Percentiles rank a stretch among this genome's conserved stretches.
phyloP scores from a whole-genome alignment of 2,888 invertebrate genomes.

The Aphrophora alni region DNA sequence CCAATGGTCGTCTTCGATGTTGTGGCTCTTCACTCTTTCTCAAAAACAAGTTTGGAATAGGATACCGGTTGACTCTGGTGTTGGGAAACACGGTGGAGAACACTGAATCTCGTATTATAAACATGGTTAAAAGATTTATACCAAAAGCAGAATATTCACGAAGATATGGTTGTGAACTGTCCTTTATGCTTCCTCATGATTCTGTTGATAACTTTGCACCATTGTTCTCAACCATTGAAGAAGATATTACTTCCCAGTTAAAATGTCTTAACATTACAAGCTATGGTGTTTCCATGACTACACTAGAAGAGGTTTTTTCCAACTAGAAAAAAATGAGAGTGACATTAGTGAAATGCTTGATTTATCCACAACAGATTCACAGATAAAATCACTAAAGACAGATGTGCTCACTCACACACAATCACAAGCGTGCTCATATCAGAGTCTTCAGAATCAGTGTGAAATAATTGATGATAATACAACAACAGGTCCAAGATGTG shows the following conservation, averaged over 20 bases:
- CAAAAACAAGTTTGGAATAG: constrained; percentile 87
- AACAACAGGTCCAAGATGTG: background rate
- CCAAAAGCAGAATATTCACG: constrained; percentile 76
- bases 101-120: constrained; percentile 68
- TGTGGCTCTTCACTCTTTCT: constrained; percentile 85
- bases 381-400: no score
- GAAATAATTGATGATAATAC: no score
- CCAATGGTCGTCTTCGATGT: constrained; percentile 79
- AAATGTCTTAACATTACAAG: constrained; percentile 75
- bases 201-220: constrained; percentile 79
- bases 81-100: constrained; percentile 61
- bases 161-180: constrained; percentile 78
- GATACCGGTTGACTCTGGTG: constrained; percentile 76
- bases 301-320: constrained; percentile 83
- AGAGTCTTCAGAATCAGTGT: no score
- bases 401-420: constrained; percentile 53
- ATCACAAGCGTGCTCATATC: no score
- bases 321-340: constrained; percentile 77
- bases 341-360: constrained; percentile 55
- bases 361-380: background rate
- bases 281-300: constrained; percentile 90
- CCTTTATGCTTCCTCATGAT: constrained; percentile 81
- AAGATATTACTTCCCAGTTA: constrained; percentile 71
- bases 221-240: constrained; percentile 77
- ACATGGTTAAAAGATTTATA: constrained; percentile 73